A percentile compares a stretch with the other conserved stretches of the same genome.
Evolutionary conservation across 2,797 vertebrate genomes (phyloP).

Genomic region (Anniella stebbinsi): DNA sequence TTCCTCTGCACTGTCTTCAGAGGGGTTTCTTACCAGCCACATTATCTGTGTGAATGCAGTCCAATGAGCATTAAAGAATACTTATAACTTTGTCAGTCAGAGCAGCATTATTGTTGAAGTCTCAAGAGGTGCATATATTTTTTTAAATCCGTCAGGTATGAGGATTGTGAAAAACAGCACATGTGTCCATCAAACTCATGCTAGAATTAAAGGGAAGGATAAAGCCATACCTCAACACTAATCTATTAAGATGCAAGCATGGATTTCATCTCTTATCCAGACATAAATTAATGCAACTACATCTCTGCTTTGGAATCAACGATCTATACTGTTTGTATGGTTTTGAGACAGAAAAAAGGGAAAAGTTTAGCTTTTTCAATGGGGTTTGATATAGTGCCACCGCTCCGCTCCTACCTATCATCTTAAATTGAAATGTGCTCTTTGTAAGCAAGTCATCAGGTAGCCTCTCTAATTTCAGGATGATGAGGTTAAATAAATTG

Average conservation of each 20-base stretch:
- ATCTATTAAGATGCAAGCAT: not conserved
- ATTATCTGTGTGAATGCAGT: slow-evolving; percentile 18
- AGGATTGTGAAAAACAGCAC: not conserved
- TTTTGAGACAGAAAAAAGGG: not conserved
- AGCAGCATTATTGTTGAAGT: slow-evolving; percentile 26
- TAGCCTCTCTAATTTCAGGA: not conserved
- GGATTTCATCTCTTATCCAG: not conserved
- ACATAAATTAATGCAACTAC: not conserved
- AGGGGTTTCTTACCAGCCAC: not conserved
- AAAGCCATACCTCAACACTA: not conserved
- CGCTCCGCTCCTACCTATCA: not conserved
- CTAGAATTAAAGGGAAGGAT: slow-evolving; percentile 11
- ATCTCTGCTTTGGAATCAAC: not conserved
- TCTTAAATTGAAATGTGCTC: not conserved
- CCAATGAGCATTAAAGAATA: slow-evolving; percentile 13
- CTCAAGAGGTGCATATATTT: slow-evolving; percentile 16
- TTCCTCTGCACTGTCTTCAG: not conserved
- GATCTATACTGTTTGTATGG: not conserved
- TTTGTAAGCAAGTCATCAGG: not conserved
- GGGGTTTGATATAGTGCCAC: not conserved
- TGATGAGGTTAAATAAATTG: not conserved
- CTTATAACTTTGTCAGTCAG: slow-evolving; percentile 18
- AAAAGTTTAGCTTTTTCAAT: not conserved
- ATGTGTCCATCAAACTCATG: slow-evolving; percentile 4
- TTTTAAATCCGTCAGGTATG: slow-evolving; percentile 9